Base-by-base conservation (phyloP, 1,140 invertebrate species). In the Charaxes varanes region DNA sequence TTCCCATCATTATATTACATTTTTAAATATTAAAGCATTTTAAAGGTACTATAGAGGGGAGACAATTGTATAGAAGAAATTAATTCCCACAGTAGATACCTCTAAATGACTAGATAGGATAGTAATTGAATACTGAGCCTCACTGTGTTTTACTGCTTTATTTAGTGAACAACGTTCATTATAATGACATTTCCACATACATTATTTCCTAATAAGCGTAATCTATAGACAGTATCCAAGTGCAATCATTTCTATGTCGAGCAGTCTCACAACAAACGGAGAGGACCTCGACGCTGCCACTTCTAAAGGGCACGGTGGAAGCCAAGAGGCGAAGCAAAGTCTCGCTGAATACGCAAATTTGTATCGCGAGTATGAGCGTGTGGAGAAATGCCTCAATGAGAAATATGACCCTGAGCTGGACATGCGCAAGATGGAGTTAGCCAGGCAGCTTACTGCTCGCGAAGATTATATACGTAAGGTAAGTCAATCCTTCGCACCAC, bases 381-480 rank as follows among this genome's bases (percentile, higher is more conserved):
- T 73, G 2, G 61, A 72, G 11, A 56, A 61, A 22, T 33, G 43
- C 2, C 54, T 74, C 5, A 53, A 52, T 19, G 53, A 65, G 6
- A 51, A 55, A 2, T 42, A 50, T 6, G 58, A 68, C 2, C 55
- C 60, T 0, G 62, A 60, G 4, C 37, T 70, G 2, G 57, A 66
- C 22, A 54, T 36, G 0, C 62, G 62, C 3, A 54, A 44, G 6
- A 59, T 66, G 0, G 57, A 62, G n/a, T 47, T 78, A 1, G 42
- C 51, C 2, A 56, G 31, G 4, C 48, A 74, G 21, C 44, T 78
- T 4, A 55, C 55, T 0, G 42, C 49, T 2, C 45, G 66, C 6
- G 65, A 72, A 28, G 62, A 71, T n/a, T 51, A 64, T 15, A 62
- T 77, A 12, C 55, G 67, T 2, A 59, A 53, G 52, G 70, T 69